Base-by-base conservation (phyloP, 2,888 invertebrate genomes). In the Euzetes globulus region DNA sequence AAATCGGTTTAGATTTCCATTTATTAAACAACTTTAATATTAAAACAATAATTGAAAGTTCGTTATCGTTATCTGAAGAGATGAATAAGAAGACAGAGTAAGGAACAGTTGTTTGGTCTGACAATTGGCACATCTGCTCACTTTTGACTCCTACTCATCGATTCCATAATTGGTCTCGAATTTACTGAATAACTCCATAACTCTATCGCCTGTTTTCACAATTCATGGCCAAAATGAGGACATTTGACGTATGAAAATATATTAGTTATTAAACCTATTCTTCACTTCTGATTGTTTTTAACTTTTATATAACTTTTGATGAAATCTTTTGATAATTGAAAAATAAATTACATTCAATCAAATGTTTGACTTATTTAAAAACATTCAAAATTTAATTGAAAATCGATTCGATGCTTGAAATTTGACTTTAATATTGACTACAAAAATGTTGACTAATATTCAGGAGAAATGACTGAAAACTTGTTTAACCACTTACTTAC, bases 171-270 rank as follows among this genome's bases (percentile, higher is more conserved):
- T 68, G 68, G 68, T 33, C n/a, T 29, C 27, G 3, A 60, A 55
- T 29, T 65, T 19, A 41, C 9, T 68, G 68, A 17, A 37, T 33
- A 60, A 29, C 19, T 17, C 68, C 68, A 68, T 68, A 68, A 68
- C 68, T 68, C 41, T 37, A 41, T 68, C 33, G 11, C 19, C 17
- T 65, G 60, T 60, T 60, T 11, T 19, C 33, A 19, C 33, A 68
- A 68, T 41, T 68, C 68, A 68, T 19, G 68, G 68, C 41, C 68
- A 41, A 68, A 68, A 41, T 68, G 68, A 68, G 68, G 68, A 37
- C 37, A 68, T 68, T 68, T 68, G 68, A 68, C 68, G 68, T 68
- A 68, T 68, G 45, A 68, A 37, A 22, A 55, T 22, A 55, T 55
- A 22, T 19, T 22, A 15, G 11, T 3, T 47, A 17, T 47, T 7